Percentiles rank a stretch among this genome's conserved stretches.
Conservation (phyloP, 1,140 invertebrate species). For the Macrostomum lignano region DNA sequence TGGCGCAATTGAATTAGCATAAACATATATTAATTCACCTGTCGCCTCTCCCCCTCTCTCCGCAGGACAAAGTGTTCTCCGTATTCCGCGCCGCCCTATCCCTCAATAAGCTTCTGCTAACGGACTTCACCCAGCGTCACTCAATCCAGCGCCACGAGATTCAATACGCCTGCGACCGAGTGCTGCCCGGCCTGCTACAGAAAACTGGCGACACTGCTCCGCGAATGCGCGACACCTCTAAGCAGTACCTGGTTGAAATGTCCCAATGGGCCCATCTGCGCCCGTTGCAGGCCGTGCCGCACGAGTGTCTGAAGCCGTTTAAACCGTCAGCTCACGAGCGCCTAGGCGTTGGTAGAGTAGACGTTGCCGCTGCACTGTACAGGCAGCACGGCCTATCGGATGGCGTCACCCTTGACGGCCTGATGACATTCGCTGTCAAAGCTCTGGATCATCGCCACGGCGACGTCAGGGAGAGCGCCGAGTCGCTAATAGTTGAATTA, state of each 20-base stretch:
- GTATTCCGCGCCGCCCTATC: slow-evolving; percentile 12
- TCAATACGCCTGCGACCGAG: slow-evolving; percentile 33
- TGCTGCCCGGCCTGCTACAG: slow-evolving; percentile 50
- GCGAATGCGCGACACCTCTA: slow-evolving; percentile 59
- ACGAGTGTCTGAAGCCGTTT: slow-evolving; percentile 37
- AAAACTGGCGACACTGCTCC: slow-evolving; percentile 56
- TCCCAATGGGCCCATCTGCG: slow-evolving; percentile 28
- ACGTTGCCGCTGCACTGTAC: slow-evolving; percentile 19
- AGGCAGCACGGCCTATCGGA: slow-evolving; percentile 30
- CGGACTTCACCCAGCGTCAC: slow-evolving; percentile 17
- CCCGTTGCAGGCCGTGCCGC: too few relatives aligned
- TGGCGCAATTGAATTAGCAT: too few relatives aligned
- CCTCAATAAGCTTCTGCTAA: slow-evolving; percentile 18
- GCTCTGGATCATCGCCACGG: slow-evolving; percentile 58
- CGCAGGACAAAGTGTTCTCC: too few relatives aligned
- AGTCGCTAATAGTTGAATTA: slow-evolving; percentile 49
- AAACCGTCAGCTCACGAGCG: slow-evolving; percentile 54
- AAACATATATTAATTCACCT: too few relatives aligned
- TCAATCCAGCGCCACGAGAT: slow-evolving; percentile 20
- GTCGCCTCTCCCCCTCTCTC: too few relatives aligned
- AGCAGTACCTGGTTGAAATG: slow-evolving; percentile 55
- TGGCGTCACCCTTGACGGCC: slow-evolving; percentile 48
- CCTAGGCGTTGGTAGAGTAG: slow-evolving; percentile 43
- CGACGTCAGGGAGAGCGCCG: slow-evolving; percentile 55
- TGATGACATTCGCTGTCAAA: slow-evolving; percentile 54